A percentile compares a stretch with the other conserved stretches of the same genome.
Evolutionary conservation across 1,140 invertebrate species (phyloP).

Genomic region (roundworm (Caenorhabditis elegans)): DNA sequence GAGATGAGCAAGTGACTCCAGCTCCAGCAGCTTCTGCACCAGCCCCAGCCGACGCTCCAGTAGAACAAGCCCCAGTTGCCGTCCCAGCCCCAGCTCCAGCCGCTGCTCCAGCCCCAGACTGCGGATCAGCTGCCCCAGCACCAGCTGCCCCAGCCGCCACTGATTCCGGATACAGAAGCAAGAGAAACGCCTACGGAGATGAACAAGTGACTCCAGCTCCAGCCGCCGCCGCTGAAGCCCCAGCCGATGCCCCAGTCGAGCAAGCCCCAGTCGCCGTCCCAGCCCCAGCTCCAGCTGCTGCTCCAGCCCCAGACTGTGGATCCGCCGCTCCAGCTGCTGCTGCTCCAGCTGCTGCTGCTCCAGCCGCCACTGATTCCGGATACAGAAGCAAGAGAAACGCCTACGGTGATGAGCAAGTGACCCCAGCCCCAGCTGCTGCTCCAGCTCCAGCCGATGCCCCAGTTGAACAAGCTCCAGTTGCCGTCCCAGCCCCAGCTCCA

Average conservation of each 20-base stretch:
- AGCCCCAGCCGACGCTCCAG: neutral
- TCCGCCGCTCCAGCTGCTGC: neutral
- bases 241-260: neutral
- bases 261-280: constrained; percentile 20
- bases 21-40: neutral
- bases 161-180: constrained; percentile 8
- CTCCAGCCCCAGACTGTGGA: constrained; percentile 3
- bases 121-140: neutral
- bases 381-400: constrained; percentile 24
- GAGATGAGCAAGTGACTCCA: constrained; percentile 17
- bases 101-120: constrained; percentile 5
- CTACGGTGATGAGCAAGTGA: constrained; percentile 31
- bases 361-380: constrained; percentile 24
- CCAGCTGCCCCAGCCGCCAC: neutral
- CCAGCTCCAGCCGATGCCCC: neutral
- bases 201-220: constrained; percentile 34
- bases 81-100: neutral
- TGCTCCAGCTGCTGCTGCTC: constrained; percentile 17
- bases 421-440: constrained; percentile 12
- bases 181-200: constrained; percentile 32
- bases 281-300: constrained; percentile 5
- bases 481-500: constrained; percentile 1
- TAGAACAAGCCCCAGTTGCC: neutral
- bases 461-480: constrained; percentile 7
- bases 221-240: neutral